Evolutionary conservation across 2,113 vertebrate genomes (phyloP).

Genomic region (Solea solea): DNA sequence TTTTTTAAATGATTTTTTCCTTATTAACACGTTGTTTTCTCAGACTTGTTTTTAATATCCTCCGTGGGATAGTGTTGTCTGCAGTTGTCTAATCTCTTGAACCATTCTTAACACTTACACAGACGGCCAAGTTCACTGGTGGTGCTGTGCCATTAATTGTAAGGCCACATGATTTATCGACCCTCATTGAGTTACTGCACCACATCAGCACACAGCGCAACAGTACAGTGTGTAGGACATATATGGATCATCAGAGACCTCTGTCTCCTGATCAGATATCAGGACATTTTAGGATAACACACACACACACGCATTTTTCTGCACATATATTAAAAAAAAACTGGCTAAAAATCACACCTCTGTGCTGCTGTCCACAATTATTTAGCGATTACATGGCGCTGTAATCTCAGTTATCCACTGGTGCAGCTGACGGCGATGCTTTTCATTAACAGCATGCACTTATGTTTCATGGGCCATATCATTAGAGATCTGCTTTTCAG

Average conservation of each 20-base stretch:
- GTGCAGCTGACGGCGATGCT: slow-evolving; percentile 56
- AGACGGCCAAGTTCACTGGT: slow-evolving; percentile 65
- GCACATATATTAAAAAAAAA: neutral
- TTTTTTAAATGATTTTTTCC: too few species aligned
- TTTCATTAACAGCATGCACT: slow-evolving; percentile 73
- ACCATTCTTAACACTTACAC: slow-evolving; percentile 51
- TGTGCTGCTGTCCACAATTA: slow-evolving; percentile 53
- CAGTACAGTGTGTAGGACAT: slow-evolving; percentile 28
- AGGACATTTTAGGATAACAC: slow-evolving; percentile 11
- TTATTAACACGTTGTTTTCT: too few species aligned
- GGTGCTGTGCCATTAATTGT: slow-evolving; percentile 75
- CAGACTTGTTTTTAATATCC: too few species aligned
- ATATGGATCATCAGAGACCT: slow-evolving; percentile 31
- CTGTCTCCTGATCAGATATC: slow-evolving; percentile 17
- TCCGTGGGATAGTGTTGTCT: slow-evolving; percentile 13
- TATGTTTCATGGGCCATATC: slow-evolving; percentile 69
- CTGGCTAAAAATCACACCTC: neutral
- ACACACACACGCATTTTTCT: neutral
- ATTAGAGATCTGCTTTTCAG: slow-evolving; percentile 60
- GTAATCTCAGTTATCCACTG: slow-evolving; percentile 45
- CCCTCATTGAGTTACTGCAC: slow-evolving; percentile 70
- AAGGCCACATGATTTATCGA: slow-evolving; percentile 67
- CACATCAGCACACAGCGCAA: slow-evolving; percentile 60
- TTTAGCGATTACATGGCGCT: slow-evolving; percentile 56
- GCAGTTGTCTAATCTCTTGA: slow-evolving; percentile 27